Base-by-base conservation (phyloP, 2,888 invertebrate species). In the Drosophila kokeensis region DNA sequence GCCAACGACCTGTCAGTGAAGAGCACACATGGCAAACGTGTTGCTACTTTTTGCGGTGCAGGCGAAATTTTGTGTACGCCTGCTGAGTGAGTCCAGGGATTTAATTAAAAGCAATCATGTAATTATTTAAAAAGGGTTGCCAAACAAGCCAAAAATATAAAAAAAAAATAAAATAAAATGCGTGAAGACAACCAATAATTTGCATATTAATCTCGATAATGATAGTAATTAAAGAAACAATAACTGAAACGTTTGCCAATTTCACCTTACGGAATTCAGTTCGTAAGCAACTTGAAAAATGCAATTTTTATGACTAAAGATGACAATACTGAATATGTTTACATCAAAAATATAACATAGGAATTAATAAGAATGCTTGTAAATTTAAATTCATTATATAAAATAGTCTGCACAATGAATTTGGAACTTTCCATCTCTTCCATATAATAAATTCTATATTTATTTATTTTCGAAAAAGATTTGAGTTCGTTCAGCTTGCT, bases 1-100 rank as follows among this genome's bases (percentile, higher is more conserved):
- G 77, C 81, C 84, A 84, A 89, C 89, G 89, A 86, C 87, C 84
- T 82, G 87, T 15, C 53, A 6, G 32, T n/a, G 53, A 32, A 24
- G 27, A 57, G n/a, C 64, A 60, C 67, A 64, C 65, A 69, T 73
- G 69, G 61, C 67, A 74, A 82, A 71, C 81, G 73, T 85, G 86
- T 81, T 84, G 72, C 87, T 38, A 69, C 75, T 85, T 67, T 57
- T 29, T 83, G 89, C 83, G 73, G 70, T 69, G 76, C 68, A 50
- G 73, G 83, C 83, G 60, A 66, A 85, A 82, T 69, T 75, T 67
- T 62, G 50, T 50, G 49, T 52, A 52, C 48, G 55, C 36, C 61
- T 64, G 69, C 21, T 32, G 24, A 1, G 7, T 2, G 21, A 21
- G 21, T 24, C 45, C 21, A 24, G 21, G 21, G 45, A 45, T 81